Conservation (phyloP, 2,888 invertebrate species). For the Troides aeacus region DNA sequence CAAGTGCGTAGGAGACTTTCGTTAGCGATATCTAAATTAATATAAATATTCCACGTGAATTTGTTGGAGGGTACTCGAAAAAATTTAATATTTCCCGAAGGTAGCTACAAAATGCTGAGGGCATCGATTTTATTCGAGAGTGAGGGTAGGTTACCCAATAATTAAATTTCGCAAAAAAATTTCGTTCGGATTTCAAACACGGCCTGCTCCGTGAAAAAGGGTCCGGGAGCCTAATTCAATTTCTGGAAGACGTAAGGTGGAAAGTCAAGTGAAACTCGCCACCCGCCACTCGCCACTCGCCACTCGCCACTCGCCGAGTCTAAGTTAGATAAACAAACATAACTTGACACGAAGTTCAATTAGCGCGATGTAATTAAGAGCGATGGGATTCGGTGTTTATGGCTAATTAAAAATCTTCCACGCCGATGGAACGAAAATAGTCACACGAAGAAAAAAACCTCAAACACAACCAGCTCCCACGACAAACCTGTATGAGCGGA, state of each 20-base stretch:
- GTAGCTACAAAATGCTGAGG: neutral
- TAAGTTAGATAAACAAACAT: slow-evolving; percentile 4
- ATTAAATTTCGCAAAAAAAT: slow-evolving; percentile 14
- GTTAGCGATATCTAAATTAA: no score
- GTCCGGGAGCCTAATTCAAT: slow-evolving; percentile 5
- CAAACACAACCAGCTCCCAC: slow-evolving; percentile 45
- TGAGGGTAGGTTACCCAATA: slow-evolving; percentile 17
- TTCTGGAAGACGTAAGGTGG: slow-evolving; percentile 2
- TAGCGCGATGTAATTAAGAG: neutral
- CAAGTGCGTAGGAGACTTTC: no score
- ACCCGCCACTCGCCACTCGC: no score
- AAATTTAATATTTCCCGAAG: slow-evolving; percentile 6
- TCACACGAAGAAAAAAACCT: slow-evolving; percentile 6
- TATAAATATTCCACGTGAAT: neutral
- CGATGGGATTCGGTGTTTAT: neutral
- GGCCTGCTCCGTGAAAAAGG: slow-evolving; percentile 1
- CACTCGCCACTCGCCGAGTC: no score
- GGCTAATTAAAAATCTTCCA: neutral
- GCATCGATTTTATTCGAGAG: slow-evolving; percentile 9
- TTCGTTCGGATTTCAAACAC: slow-evolving; percentile 1
- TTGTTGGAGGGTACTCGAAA: neutral
- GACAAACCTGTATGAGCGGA: slow-evolving; percentile 53
- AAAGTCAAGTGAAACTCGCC: neutral
- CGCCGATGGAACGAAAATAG: neutral
- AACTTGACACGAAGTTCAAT: neutral